A percentile compares a stretch with the other conserved stretches of the same genome.
Evolutionary conservation across 1,140 invertebrate genomes (phyloP).

Genomic region (Holcopasites calliopsidis): DNA sequence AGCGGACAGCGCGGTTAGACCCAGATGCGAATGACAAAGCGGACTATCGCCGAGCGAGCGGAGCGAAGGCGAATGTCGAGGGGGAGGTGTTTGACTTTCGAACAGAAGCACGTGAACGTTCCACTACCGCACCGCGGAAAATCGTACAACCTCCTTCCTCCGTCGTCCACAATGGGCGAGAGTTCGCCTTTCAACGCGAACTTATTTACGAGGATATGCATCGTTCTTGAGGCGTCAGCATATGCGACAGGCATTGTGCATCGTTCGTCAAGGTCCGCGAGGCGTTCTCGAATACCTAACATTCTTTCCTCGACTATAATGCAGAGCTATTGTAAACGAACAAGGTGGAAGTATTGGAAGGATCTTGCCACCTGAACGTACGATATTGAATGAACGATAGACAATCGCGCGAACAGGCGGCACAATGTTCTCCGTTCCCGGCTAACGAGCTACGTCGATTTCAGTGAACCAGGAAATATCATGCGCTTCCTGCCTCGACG

Average conservation of each 20-base stretch:
- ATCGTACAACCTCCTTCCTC: constrained; percentile 28
- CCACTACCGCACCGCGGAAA: constrained; percentile 57
- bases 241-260: not conserved
- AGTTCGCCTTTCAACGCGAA: too few species aligned
- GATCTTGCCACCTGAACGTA: too few species aligned
- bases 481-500: constrained; percentile 21
- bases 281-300: not conserved
- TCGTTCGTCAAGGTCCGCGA: not conserved
- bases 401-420: constrained; percentile 28
- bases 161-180: not conserved
- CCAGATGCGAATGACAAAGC: constrained; percentile 61
- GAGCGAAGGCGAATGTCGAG: constrained; percentile 47
- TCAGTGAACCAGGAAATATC: constrained; percentile 69
- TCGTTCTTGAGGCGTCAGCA: constrained; percentile 23
- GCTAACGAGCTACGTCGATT: constrained; percentile 66
- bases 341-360: too few species aligned
- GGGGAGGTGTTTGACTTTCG: constrained; percentile 52
- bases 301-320: not conserved
- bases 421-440: constrained; percentile 54
- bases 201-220: constrained; percentile 9
- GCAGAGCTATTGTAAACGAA: not conserved
- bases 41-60: constrained; percentile 22
- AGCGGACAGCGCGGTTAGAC: constrained; percentile 46
- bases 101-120: constrained; percentile 53
- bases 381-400: constrained; percentile 57